Evolutionary conservation across 2,113 vertebrate genomes (phyloP).

Genomic region (Dicrurus megarhynchus): DNA sequence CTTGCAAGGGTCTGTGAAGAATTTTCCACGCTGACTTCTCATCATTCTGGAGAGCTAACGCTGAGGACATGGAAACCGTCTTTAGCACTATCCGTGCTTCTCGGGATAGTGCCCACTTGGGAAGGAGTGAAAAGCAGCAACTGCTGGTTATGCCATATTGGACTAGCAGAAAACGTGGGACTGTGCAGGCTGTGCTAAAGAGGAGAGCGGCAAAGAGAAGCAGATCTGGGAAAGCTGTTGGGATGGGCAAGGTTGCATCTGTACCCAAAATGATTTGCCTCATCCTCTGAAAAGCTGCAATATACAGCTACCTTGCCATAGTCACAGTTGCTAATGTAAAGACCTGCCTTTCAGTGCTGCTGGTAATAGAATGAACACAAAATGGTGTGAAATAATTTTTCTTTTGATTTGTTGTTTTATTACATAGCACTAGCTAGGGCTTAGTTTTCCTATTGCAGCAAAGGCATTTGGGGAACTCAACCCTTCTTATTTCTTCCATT

Average conservation of each 20-base stretch:
- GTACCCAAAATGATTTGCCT: background rate
- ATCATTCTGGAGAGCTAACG: background rate
- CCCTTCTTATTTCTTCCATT: background rate
- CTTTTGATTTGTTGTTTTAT: background rate
- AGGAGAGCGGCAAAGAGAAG: background rate
- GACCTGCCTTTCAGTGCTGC: background rate
- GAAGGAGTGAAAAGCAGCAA: background rate
- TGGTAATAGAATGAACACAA: background rate
- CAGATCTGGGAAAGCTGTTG: background rate
- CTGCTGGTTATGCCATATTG: background rate
- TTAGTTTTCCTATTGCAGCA: background rate
- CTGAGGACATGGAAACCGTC: background rate
- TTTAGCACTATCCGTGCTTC: background rate
- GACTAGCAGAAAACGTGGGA: background rate
- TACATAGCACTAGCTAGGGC: background rate
- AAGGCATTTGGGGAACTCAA: background rate
- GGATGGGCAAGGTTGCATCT: background rate
- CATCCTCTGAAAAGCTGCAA: background rate
- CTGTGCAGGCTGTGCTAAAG: background rate
- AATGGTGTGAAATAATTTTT: background rate
- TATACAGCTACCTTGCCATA: background rate
- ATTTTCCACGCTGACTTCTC: background rate
- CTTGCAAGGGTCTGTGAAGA: conserved; percentile 21
- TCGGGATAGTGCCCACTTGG: background rate
- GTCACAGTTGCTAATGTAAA: fast-evolving